Conservation (phyloP, 2,888 invertebrate genomes). For the Eustalomyia histrio region DNA sequence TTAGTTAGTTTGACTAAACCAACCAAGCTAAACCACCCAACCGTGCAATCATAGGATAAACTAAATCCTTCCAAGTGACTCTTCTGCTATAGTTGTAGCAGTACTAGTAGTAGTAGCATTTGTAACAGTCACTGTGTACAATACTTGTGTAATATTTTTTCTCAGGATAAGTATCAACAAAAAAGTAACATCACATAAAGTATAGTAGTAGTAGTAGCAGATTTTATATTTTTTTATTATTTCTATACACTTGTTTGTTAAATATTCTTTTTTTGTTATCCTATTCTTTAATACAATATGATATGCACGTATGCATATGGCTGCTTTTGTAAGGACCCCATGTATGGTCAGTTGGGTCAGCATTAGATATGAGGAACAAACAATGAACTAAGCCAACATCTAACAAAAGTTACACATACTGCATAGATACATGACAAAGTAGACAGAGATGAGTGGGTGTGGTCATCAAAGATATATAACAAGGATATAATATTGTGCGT, state of each 20-base stretch:
- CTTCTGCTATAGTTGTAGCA: slow-evolving; percentile 21
- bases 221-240: slow-evolving; percentile 37
- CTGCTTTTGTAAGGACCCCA: slow-evolving; percentile 37
- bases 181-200: slow-evolving; percentile 57
- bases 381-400: slow-evolving; percentile 57
- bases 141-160: slow-evolving; percentile 55
- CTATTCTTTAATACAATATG: slow-evolving; percentile 16
- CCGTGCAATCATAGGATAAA: slow-evolving; percentile 67
- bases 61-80: slow-evolving; percentile 66
- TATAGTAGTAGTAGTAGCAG: slow-evolving; percentile 29
- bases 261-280: slow-evolving; percentile 14
- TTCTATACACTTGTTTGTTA: slow-evolving; percentile 26
- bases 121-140: slow-evolving; percentile 9
- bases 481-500: slow-evolving; percentile 27
- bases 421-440: slow-evolving; percentile 6
- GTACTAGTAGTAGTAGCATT: neutral
- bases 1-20: slow-evolving; percentile 63
- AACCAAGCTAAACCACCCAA: slow-evolving; percentile 67
- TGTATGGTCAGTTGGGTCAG: slow-evolving; percentile 56
- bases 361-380: slow-evolving; percentile 52
- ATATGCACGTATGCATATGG: slow-evolving; percentile 54
- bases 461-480: slow-evolving; percentile 57
- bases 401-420: slow-evolving; percentile 26
- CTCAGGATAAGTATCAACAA: slow-evolving; percentile 63
- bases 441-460: slow-evolving; percentile 58